phyloP scores from a whole-genome alignment of 1,140 invertebrate species.

The Aphelenchoides fujianensis region DNA sequence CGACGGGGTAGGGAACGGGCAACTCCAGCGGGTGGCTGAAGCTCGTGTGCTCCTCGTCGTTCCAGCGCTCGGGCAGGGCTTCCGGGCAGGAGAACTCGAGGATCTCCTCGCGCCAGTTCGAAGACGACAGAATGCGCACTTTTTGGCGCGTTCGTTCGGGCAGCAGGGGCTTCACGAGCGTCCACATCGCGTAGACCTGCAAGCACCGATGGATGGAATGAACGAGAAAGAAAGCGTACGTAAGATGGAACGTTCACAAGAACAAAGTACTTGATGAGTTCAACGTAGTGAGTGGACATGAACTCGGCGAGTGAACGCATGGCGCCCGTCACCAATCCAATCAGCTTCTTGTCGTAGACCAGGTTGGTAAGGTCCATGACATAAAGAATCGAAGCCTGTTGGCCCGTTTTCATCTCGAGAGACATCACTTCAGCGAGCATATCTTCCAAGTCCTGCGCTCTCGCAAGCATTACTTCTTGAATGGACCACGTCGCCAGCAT shows the following conservation, averaged over 20 bases:
- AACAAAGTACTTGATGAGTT: constrained; percentile 55
- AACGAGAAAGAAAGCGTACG: too few relatives aligned
- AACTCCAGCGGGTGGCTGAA: constrained; percentile 31
- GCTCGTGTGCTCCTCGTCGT: neutral
- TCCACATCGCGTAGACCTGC: constrained; percentile 44
- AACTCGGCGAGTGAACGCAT: constrained; percentile 46
- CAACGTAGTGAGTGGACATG: constrained; percentile 56
- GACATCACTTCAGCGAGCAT: constrained; percentile 46
- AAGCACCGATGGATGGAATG: too few relatives aligned
- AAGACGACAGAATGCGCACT: constrained; percentile 42
- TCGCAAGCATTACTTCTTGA: constrained; percentile 50
- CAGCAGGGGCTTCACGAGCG: constrained; percentile 40
- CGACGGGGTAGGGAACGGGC: constrained; percentile 35
- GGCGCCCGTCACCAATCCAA: constrained; percentile 43
- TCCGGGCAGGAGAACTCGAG: constrained; percentile 31
- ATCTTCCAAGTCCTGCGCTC: constrained; percentile 51
- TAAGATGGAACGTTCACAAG: constrained; percentile 46
- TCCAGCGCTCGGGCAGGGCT: constrained; percentile 41
- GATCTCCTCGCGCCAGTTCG: constrained; percentile 46
- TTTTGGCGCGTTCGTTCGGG: constrained; percentile 47
- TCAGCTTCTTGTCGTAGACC: constrained; percentile 49
- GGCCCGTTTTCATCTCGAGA: constrained; percentile 46
- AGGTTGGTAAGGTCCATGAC: constrained; percentile 53
- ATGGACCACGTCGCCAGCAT: constrained; percentile 51
- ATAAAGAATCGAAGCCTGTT: constrained; percentile 52